A percentile compares a stretch with the other conserved stretches of the same genome.
Evolutionary conservation across 2,888 invertebrate genomes (phyloP).

Genomic region (Torymus tubicola): DNA sequence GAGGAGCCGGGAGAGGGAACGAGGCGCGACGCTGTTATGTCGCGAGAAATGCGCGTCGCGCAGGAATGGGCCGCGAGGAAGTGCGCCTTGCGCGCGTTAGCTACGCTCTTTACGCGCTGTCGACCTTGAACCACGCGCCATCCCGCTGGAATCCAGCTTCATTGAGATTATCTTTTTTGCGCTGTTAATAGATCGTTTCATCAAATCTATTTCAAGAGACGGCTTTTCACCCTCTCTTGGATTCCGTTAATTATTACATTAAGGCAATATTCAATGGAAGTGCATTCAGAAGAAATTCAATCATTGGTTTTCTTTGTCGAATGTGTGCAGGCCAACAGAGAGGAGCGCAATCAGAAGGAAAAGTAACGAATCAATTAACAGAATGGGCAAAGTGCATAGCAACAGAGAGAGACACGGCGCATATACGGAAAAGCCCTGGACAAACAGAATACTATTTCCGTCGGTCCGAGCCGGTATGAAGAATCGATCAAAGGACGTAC

Average conservation of each 20-base stretch:
- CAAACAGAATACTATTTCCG: constrained; percentile 5
- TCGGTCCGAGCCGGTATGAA: neutral
- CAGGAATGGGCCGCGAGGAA: constrained; percentile 11
- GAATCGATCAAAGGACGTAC: constrained; percentile 24
- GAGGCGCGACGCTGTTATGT: constrained; percentile 5
- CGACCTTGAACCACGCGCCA: constrained; percentile 37
- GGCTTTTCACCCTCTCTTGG: no score
- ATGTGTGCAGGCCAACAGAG: neutral
- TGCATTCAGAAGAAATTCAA: no score
- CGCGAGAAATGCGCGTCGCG: neutral
- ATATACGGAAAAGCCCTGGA: neutral
- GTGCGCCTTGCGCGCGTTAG: constrained; percentile 38
- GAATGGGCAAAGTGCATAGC: neutral
- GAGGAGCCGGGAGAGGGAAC: neutral
- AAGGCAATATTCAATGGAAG: no score
- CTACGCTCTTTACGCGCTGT: constrained; percentile 41
- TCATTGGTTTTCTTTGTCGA: constrained; percentile 1
- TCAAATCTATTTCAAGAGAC: no score
- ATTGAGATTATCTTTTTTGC: neutral
- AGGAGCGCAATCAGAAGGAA: constrained; percentile 9
- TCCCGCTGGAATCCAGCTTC: neutral
- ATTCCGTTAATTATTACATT: no score
- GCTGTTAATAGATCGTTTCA: neutral
- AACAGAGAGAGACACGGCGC: neutral
- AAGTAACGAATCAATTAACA: constrained; percentile 7